These are phyloP conservation scores for Escarpia spicata DNA, from an alignment of 2,888 invertebrate genomes.

Conservation along the genomic window DNA sequence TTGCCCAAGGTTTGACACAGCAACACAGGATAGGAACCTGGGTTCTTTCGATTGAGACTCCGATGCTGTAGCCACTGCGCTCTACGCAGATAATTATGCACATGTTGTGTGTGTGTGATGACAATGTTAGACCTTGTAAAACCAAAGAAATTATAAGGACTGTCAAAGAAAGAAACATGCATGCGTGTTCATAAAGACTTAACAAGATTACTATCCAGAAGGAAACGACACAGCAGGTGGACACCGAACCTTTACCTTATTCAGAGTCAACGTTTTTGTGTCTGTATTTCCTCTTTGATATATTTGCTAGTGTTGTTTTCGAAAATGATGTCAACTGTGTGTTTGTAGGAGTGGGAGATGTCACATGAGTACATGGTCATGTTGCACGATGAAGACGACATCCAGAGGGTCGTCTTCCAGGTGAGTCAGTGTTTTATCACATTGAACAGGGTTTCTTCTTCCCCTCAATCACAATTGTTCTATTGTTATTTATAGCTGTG, in stretches of 20 bases:
- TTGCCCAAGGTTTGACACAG: no score
- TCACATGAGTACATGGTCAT: conserved; percentile 53
- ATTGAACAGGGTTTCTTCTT: neutral
- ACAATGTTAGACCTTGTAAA: neutral
- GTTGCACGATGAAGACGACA: conserved; percentile 51
- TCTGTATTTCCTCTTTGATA: no score
- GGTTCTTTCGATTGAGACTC: no score
- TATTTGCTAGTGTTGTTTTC: no score
- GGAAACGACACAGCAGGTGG: no score
- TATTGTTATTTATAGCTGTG: no score
- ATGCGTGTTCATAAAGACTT: neutral
- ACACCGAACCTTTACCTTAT: no score
- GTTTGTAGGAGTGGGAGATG: conserved; percentile 54
- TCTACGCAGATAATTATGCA: neutral
- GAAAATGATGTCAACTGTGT: neutral
- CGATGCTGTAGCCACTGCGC: no score
- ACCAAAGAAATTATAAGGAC: neutral
- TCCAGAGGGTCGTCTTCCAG: conserved; percentile 49
- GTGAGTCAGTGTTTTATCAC: conserved; percentile 40
- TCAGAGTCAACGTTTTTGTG: no score
- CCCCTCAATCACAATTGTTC: neutral
- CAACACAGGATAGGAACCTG: no score
- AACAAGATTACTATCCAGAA: no score
- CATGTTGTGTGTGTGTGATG: no score
- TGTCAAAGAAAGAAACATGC: neutral